A percentile compares a stretch with the other conserved stretches of the same genome.
phyloP scores from a whole-genome alignment of 2,888 invertebrate species.

The Thysanoteuthis rhombus region DNA sequence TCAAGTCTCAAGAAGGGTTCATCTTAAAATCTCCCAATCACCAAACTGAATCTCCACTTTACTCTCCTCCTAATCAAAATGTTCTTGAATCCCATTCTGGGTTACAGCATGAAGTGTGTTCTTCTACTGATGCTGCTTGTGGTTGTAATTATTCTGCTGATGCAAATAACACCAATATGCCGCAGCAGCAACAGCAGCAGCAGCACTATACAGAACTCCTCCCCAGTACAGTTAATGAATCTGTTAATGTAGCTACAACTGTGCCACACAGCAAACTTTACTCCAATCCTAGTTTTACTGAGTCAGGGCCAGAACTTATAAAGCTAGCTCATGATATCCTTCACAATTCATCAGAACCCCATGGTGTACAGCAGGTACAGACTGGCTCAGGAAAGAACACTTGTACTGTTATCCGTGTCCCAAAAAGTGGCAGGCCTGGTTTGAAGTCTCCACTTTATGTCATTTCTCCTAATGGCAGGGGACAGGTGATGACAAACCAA shows the following conservation, averaged over 20 bases:
- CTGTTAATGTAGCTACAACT: neutral
- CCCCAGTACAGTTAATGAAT: neutral
- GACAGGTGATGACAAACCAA: neutral
- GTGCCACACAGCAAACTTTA: constrained; percentile 23
- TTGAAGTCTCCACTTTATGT: neutral
- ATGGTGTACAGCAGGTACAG: neutral
- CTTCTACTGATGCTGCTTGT: neutral
- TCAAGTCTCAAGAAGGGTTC: no score
- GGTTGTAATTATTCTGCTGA: neutral
- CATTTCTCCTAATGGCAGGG: neutral
- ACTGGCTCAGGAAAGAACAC: neutral
- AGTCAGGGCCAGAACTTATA: constrained; percentile 28
- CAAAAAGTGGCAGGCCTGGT: neutral
- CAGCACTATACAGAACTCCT: neutral
- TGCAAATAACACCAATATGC: neutral
- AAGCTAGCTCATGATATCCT: constrained; percentile 31
- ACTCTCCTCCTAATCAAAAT: neutral
- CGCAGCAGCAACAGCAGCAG: neutral
- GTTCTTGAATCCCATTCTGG: neutral
- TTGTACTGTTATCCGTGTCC: neutral
- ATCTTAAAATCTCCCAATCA: no score
- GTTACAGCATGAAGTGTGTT: neutral
- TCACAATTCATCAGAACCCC: constrained; percentile 26
- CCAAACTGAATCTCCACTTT: neutral
- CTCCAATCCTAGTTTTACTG: constrained; percentile 32